phyloP scores from a whole-genome alignment of 30 jellyfish, hydroid and myxozoan genomes.

The Aurelia sp. region DNA sequence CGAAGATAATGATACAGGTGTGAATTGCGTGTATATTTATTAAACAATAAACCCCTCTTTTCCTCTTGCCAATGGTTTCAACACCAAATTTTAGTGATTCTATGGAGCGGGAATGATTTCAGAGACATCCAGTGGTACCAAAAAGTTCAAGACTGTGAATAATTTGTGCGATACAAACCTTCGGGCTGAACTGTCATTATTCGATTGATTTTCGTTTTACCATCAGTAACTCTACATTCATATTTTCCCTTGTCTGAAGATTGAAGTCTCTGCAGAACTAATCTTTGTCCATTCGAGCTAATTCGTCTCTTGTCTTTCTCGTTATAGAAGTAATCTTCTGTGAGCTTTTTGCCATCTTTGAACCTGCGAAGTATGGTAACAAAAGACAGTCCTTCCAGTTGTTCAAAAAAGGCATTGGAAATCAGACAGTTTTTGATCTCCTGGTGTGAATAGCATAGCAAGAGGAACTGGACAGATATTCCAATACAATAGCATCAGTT shows the following conservation, averaged over 20 bases:
- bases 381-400: too few relatives aligned
- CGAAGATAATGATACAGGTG: too few relatives aligned
- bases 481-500: too few relatives aligned
- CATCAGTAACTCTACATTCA: slow-evolving; percentile 16
- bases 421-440: too few relatives aligned
- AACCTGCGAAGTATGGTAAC: neutral
- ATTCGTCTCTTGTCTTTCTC: neutral
- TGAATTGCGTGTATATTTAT: too few relatives aligned
- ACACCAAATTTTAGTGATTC: too few relatives aligned
- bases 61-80: too few relatives aligned
- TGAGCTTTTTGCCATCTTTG: neutral
- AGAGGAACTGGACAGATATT: too few relatives aligned
- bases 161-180: neutral
- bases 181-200: slow-evolving; percentile 8
- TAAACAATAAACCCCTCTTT: too few relatives aligned
- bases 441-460: too few relatives aligned
- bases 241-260: slow-evolving; percentile 32
- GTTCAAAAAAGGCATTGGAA: neutral
- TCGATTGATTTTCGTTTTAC: slow-evolving; percentile 3
- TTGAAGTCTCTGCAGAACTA: neutral
- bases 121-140: too few relatives aligned
- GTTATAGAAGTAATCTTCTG: neutral
- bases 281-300: neutral
- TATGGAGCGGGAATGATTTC: too few relatives aligned
- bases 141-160: neutral